Conservation (phyloP, 2,113 vertebrate genomes). For the Hypocryptadius cinnamomeus region DNA sequence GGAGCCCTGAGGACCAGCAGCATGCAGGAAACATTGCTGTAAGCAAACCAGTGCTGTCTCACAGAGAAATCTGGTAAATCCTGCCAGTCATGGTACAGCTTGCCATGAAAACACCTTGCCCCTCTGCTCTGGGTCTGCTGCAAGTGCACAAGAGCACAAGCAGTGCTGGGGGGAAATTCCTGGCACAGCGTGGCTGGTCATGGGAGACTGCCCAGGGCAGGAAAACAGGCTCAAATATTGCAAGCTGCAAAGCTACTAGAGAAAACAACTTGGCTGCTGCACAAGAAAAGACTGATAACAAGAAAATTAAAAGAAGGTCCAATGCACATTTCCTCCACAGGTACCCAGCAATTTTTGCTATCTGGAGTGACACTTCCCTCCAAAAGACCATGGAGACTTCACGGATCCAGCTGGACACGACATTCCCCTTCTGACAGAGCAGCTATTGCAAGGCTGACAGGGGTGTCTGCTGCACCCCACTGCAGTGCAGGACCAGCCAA, state of each 20-base stretch:
- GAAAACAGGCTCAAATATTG: not conserved
- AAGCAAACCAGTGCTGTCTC: fast-evolving
- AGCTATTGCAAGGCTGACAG: not conserved
- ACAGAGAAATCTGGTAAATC: not conserved
- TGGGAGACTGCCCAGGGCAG: not conserved
- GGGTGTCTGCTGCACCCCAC: not conserved
- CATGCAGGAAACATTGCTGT: not conserved
- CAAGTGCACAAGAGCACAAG: fast-evolving
- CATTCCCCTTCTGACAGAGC: not conserved
- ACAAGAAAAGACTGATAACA: not conserved
- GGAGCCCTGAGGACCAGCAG: not conserved
- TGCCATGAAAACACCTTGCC: not conserved
- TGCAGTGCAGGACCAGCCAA: not conserved
- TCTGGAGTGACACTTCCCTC: not conserved
- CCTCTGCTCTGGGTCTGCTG: not conserved
- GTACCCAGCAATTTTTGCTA: not conserved
- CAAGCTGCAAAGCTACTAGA: not conserved
- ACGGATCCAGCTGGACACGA: not conserved
- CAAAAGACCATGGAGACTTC: not conserved
- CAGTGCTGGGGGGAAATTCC: too few species aligned
- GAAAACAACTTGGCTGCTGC: not conserved
- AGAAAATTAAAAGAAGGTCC: not conserved
- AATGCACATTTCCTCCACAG: not conserved
- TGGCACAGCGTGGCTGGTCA: not conserved
- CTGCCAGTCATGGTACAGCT: not conserved